Evolutionary conservation across 2,888 invertebrate species (phyloP).

Genomic region (Acrobasis repandana): DNA sequence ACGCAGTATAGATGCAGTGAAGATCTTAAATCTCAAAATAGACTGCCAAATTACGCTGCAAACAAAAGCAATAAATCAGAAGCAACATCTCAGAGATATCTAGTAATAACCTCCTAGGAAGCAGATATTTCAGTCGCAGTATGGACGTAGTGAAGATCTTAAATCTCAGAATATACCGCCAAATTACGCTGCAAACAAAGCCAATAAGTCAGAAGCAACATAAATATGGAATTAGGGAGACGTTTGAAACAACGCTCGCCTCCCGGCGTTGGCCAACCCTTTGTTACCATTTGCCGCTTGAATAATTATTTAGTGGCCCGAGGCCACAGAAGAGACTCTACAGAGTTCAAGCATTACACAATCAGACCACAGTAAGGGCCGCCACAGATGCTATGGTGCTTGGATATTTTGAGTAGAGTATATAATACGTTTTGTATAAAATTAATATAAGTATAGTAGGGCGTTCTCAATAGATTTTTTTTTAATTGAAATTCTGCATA

Average conservation of each 20-base stretch:
- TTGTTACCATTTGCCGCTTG: slow-evolving; percentile 16
- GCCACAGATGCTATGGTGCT: not conserved
- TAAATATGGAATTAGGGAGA: slow-evolving; percentile 16
- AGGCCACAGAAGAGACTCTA: not conserved
- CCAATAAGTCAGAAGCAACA: slow-evolving; percentile 12
- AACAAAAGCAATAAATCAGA: no score
- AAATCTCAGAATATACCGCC: not conserved
- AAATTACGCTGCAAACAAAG: slow-evolving; percentile 1
- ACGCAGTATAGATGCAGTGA: no score
- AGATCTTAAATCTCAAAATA: not conserved
- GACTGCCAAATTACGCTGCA: no score
- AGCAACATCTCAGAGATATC: no score
- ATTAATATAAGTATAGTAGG: no score
- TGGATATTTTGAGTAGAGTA: no score
- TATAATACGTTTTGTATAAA: no score
- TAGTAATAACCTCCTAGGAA: no score
- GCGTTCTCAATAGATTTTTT: no score
- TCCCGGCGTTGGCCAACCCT: slow-evolving; percentile 17
- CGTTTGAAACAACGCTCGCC: slow-evolving; percentile 17
- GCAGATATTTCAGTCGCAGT: no score
- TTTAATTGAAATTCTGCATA: no score
- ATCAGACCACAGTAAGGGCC: not conserved
- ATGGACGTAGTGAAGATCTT: no score
- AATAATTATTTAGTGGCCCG: slow-evolving; percentile 22
- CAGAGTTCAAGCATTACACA: not conserved